Conservation (phyloP, 2,888 invertebrate genomes). For the Platycheirus albimanus region DNA sequence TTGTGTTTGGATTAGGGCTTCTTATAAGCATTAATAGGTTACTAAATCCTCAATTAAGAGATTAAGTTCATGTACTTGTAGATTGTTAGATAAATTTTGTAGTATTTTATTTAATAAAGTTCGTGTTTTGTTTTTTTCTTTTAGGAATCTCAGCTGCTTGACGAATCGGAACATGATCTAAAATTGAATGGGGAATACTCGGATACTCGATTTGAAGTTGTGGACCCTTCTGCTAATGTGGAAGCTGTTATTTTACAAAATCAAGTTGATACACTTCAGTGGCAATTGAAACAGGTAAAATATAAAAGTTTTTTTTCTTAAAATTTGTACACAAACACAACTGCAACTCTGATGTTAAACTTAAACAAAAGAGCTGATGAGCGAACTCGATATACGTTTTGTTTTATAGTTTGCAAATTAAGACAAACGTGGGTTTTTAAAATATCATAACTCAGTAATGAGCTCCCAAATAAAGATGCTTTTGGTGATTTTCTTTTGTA, state of each 20-base stretch:
- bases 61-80: constrained; percentile 33
- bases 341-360: neutral
- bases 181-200: constrained; percentile 45
- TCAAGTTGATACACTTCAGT: constrained; percentile 87
- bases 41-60: constrained; percentile 28
- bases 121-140: constrained; percentile 37
- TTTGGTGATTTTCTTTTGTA: neutral
- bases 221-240: constrained; percentile 80
- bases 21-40: constrained; percentile 15
- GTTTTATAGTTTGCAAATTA: neutral
- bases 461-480: neutral
- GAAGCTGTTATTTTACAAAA: constrained; percentile 86
- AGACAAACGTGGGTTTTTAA: constrained; percentile 1
- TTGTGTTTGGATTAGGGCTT: no score
- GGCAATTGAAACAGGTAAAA: constrained; percentile 88
- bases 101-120: constrained; percentile 36
- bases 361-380: constrained; percentile 71
- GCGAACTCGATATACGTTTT: constrained; percentile 37
- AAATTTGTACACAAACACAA: neutral
- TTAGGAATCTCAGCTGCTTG: constrained; percentile 71
- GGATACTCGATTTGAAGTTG: constrained; percentile 70
- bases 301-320: neutral
- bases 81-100: neutral
- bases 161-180: constrained; percentile 53
- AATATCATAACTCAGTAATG: no score